Conservation (phyloP, 2,113 vertebrate genomes). For the Ramphastos sulfuratus region DNA sequence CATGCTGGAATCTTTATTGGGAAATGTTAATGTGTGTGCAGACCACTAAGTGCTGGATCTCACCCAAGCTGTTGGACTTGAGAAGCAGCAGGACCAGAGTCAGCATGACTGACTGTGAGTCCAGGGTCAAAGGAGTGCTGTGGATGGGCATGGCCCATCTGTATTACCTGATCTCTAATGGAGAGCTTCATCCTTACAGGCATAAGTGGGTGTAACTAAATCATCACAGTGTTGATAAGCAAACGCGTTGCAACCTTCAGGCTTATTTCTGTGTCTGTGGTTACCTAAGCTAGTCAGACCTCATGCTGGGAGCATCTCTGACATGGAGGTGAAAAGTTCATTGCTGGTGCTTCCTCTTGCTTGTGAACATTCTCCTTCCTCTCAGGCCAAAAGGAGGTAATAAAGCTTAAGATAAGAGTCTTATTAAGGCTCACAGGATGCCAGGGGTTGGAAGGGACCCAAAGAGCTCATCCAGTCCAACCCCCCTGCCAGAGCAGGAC, state of each 20-base stretch:
- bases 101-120: rapidly evolving
- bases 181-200: not conserved
- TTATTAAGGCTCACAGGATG: not conserved
- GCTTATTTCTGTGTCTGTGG: not conserved
- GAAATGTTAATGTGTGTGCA: not conserved
- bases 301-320: not conserved
- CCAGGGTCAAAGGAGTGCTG: not conserved
- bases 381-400: not conserved
- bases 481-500: too few species aligned
- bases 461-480: too few species aligned
- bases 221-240: not conserved
- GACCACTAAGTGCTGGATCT: not conserved
- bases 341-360: not conserved
- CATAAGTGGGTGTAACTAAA: not conserved
- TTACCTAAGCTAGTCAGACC: not conserved
- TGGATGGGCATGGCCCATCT: not conserved
- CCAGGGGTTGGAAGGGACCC: too few species aligned
- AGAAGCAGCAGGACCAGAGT: not conserved
- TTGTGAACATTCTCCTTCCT: not conserved
- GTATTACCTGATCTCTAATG: not conserved
- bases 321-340: not conserved
- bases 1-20: not conserved
- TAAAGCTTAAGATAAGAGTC: not conserved
- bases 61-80: not conserved
- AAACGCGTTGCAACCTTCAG: not conserved